Percentiles rank a stretch among this genome's conserved stretches.
phyloP scores from a whole-genome alignment of 2,888 invertebrate genomes.

The Callosobruchus maculatus region DNA sequence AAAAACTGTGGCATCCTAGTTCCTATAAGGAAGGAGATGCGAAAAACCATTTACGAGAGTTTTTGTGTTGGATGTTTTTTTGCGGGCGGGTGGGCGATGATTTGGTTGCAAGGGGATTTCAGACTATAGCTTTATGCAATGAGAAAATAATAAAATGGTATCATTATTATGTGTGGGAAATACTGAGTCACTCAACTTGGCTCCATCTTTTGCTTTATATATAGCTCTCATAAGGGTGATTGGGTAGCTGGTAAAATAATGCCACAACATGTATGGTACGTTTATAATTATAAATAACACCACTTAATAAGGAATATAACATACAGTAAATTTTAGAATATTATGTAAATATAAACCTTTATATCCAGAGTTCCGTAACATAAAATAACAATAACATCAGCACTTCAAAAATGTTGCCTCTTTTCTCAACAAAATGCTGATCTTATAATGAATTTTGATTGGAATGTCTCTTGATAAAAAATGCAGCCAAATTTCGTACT shows the following conservation, averaged over 20 bases:
- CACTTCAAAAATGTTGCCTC: neutral
- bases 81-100: no score
- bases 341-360: constrained; percentile 3
- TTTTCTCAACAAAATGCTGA: neutral
- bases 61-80: no score
- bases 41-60: no score
- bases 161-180: no score
- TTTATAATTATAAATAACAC: constrained; percentile 13
- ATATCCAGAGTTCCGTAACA: neutral
- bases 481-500: neutral
- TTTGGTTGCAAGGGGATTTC: no score
- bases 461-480: neutral
- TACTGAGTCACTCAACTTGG: no score
- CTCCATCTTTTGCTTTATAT: no score
- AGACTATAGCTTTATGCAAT: no score
- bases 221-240: no score
- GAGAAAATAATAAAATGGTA: no score
- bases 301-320: constrained; percentile 6
- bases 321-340: constrained; percentile 8
- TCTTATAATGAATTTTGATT: neutral
- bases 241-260: neutral
- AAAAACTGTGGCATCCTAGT: no score
- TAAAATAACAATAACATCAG: neutral
- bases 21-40: no score
- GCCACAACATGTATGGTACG: neutral